Percentiles rank a stretch among this genome's conserved stretches.
These are phyloP conservation scores for Drosophila eohydei DNA, from an alignment of 2,888 invertebrate genomes.

Conservation along the genomic window DNA sequence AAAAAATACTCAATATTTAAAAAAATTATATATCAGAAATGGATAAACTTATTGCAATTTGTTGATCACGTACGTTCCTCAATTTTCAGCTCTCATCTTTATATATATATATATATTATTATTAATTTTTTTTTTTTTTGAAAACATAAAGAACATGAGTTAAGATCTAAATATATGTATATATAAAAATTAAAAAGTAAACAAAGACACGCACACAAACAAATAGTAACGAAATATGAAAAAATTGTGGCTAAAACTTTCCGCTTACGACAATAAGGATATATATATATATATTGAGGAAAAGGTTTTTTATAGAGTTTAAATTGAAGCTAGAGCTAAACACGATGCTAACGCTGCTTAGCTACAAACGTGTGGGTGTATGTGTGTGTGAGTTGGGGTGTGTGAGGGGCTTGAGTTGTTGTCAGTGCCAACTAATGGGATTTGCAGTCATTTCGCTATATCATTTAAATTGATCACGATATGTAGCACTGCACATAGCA, in stretches of 20 bases:
- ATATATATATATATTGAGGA: constrained; percentile 11
- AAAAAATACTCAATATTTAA: constrained; percentile 41
- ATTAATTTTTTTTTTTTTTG: constrained; percentile 7
- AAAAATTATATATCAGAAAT: constrained; percentile 13
- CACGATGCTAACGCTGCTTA: constrained; percentile 42
- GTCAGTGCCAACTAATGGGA: constrained; percentile 59
- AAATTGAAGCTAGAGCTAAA: constrained; percentile 55
- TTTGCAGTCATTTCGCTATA: constrained; percentile 51
- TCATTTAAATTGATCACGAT: constrained; percentile 82
- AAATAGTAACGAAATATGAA: constrained; percentile 44
- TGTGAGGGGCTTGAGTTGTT: constrained; percentile 14
- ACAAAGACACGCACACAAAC: constrained; percentile 58
- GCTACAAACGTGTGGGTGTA: constrained; percentile 35
- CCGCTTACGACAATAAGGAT: constrained; percentile 28
- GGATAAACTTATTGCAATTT: constrained; percentile 54
- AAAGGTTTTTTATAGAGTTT: constrained; percentile 13
- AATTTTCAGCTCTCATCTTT: constrained; percentile 11
- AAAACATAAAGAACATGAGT: constrained; percentile 51
- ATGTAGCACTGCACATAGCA: constrained; percentile 79
- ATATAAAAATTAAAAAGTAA: constrained; percentile 35
- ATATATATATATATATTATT: neutral
- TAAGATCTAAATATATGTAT: constrained; percentile 38
- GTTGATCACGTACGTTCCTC: constrained; percentile 41
- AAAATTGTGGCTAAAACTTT: constrained; percentile 27
- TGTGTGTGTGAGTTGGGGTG: constrained; percentile 24